Evolutionary conservation across 2,113 vertebrate genomes (phyloP).

Genomic region (Lethenteron camtschaticum): DNA sequence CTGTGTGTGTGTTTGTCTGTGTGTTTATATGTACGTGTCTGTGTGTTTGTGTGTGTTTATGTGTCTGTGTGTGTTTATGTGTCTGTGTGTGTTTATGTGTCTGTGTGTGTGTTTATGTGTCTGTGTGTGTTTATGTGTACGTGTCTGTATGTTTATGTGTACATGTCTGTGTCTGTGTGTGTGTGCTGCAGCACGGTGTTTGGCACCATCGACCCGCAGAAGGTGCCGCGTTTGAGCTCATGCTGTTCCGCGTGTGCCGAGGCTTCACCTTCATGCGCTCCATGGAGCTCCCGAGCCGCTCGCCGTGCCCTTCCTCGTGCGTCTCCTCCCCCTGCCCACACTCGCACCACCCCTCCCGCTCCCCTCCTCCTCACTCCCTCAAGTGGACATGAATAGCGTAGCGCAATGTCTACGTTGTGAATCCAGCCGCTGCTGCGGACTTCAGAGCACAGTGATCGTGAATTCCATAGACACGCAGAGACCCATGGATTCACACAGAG

Average conservation of each 20-base stretch:
- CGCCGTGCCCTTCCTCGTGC: constrained; percentile 19
- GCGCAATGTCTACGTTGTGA: no score
- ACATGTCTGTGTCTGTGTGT: not conserved
- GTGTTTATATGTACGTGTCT: not conserved
- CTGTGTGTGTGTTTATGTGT: not conserved
- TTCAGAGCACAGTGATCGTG: no score
- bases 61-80: not conserved
- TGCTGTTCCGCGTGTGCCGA: constrained; percentile 69
- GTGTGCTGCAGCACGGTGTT: constrained; percentile 39
- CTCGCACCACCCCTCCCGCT: not conserved
- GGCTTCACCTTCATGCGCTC: constrained; percentile 79
- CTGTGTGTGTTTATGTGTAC: not conserved
- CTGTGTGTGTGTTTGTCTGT: not conserved
- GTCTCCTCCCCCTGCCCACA: not conserved
- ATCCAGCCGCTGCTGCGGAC: no score
- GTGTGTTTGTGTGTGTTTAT: not conserved
- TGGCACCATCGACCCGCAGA: constrained; percentile 61
- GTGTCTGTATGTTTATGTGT: not conserved
- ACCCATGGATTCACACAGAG: no score
- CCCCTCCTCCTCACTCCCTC: not conserved
- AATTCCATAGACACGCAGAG: no score
- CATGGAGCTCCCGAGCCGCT: constrained; percentile 43
- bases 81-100: not conserved
- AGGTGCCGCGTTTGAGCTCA: constrained; percentile 54
- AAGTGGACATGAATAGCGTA: no score